Evolutionary conservation across 2,888 invertebrate genomes (phyloP).

Genomic region (Meiosimyza decipiens): DNA sequence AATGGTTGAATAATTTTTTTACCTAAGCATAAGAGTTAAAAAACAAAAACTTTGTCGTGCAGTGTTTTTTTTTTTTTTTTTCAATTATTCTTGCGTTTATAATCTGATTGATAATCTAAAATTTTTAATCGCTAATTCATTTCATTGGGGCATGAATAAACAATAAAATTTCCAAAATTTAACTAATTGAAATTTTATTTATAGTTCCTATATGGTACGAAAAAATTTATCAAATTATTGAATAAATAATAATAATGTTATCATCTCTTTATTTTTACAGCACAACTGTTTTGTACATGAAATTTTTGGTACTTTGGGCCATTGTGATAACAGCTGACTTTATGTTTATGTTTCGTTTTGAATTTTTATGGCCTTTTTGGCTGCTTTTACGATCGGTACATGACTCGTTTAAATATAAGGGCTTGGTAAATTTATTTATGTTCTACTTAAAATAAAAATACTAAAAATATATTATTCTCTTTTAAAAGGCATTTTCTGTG

Average conservation of each 20-base stretch:
- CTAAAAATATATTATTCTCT: conserved; percentile 31
- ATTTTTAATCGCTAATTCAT: too few relatives aligned
- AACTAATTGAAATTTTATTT: conserved; percentile 12
- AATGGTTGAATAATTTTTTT: too few relatives aligned
- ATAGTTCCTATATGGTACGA: conserved; percentile 20
- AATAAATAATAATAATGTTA: background rate
- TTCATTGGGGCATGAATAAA: too few relatives aligned
- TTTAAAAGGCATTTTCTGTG: conserved; percentile 90
- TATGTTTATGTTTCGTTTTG: conserved; percentile 97
- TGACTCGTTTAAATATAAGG: conserved; percentile 98
- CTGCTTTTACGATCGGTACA: conserved; percentile 93
- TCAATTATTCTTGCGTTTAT: too few relatives aligned
- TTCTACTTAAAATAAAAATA: background rate
- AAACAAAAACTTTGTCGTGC: too few relatives aligned
- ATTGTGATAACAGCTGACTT: conserved; percentile 95
- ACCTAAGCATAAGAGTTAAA: too few relatives aligned
- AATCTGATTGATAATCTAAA: too few relatives aligned
- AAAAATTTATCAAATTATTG: conserved; percentile 16
- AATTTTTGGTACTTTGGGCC: conserved; percentile 95
- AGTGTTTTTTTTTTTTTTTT: too few relatives aligned
- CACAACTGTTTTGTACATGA: conserved; percentile 94
- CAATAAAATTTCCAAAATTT: too few relatives aligned
- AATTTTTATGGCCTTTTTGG: conserved; percentile 99
- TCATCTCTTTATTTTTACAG: conserved; percentile 65
- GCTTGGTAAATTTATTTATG: conserved; percentile 78